Evolutionary conservation across 2,113 vertebrate species (phyloP), one percentile per base, ranked within the genome.

Genomic region (Coryphaenoides rupestris): DNA sequence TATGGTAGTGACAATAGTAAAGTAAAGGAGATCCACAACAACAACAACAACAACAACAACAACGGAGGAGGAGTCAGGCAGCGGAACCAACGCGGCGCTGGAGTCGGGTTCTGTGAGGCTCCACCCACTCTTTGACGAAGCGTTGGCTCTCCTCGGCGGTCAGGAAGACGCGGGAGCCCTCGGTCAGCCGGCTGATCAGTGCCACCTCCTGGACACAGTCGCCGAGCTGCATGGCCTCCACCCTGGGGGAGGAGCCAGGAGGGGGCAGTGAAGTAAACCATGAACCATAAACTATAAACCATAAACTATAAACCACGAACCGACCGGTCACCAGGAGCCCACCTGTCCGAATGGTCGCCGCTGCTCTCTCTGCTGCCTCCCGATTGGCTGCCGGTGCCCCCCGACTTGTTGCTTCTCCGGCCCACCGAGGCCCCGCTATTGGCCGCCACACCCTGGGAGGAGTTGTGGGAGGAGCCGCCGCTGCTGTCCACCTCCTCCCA

Each of bases 111-210:
- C 2, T 47, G 21, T 16, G 0, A 28, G 19, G 55, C 6, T 88
- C n/a, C n/a, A n/a, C 93, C 90, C 47, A 99, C 96, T 95, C 93
- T 89, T 94, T 97, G 79, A 96, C 49, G 52, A 99, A 98, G 72
- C 78, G 85, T 66, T 95, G 96, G 5, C 82, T 90, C 83, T 99
- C 96, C 57, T 98, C 94, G 49, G 89, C 88, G 79, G 92, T 94
- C 69, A 98, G 90, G 79, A 97, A 98, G 70, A 92, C 90, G 21
- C 77, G 92, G 15, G 93, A 81, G 0, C 95, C 95, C 0, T 69
- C 83, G 0, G 80, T 92, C 78, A 98, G 74, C 0, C 57, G 73
- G 4, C 54, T 85, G 72, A 98, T 94, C 24, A 98, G 90, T 57
- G 81, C 88, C 80, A 92, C 74, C 88, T 99, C 96, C 75, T 93